Percentiles rank a stretch among this genome's conserved stretches.
phyloP scores from a whole-genome alignment of 1,140 invertebrate species.

The Drosophila lacertosa region DNA sequence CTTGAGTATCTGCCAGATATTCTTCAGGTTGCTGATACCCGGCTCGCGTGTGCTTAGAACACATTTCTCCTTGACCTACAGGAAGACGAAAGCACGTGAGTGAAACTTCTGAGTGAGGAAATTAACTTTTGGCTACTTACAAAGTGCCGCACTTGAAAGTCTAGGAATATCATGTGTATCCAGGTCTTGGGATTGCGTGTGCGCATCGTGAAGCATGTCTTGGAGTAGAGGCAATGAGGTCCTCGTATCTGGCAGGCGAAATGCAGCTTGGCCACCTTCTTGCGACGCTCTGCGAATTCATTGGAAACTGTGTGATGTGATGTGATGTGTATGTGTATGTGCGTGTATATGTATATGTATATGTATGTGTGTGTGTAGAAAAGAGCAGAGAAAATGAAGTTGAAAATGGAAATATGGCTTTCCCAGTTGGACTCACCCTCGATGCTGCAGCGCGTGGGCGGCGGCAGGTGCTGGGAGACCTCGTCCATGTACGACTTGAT shows the following conservation, averaged over 20 bases:
- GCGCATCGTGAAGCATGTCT: constrained; percentile 93
- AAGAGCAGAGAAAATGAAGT: constrained; percentile 15
- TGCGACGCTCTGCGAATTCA: constrained; percentile 89
- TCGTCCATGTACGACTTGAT: constrained; percentile 96
- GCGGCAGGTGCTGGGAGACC: constrained; percentile 92
- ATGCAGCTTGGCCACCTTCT: constrained; percentile 93
- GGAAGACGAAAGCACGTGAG: constrained; percentile 11
- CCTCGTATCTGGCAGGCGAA: constrained; percentile 94
- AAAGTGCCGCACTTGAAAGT: constrained; percentile 88
- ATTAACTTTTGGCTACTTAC: constrained; percentile 47
- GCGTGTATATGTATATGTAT: constrained; percentile 34
- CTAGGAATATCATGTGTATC: constrained; percentile 98
- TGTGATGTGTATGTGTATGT: constrained; percentile 39
- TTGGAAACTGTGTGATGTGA: constrained; percentile 79
- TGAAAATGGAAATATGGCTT: not conserved
- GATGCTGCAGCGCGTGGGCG: constrained; percentile 95
- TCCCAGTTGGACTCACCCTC: constrained; percentile 87
- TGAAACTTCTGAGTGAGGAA: too few species aligned
- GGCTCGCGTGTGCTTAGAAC: constrained; percentile 93
- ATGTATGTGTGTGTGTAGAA: constrained; percentile 23
- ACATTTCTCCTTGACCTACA: constrained; percentile 89
- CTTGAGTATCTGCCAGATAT: constrained; percentile 97
- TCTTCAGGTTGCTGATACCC: constrained; percentile 92
- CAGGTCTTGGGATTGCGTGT: constrained; percentile 94
- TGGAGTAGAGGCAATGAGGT: constrained; percentile 94